Evolutionary conservation across 2,113 vertebrate species (phyloP), one percentile per base, ranked within the genome.

Genomic region (Mixornis gularis): DNA sequence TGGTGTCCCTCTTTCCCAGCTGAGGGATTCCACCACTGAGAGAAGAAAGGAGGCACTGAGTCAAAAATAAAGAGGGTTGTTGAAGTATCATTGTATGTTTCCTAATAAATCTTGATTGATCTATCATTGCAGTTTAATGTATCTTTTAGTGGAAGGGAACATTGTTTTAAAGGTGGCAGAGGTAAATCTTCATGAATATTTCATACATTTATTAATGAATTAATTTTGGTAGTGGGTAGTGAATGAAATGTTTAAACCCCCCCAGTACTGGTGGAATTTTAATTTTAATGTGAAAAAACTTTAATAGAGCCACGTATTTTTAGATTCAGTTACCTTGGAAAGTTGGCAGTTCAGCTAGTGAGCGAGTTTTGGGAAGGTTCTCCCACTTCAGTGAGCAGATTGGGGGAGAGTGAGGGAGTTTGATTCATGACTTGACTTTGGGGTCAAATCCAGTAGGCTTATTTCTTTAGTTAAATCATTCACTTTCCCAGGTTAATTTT

Each of bases 401-500:
- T 0, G 2, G 29, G 58, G 36, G n/a, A 85, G 59, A 62, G 41
- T 41, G 68, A 79, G 20, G 55, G 79, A 90, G 16, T 93, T 85
- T 44, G 53, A 64, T 79, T 93, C 62, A 65, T 87, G 26, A 65
- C 70, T 86, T 78, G 4, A 53, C 77, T 95, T 84, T 17, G 52
- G 63, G 55, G 48, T 90, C 69, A 93, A 51, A 79, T 85, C 46
- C 55, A 70, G 51, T 58, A 92, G 85, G 55, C 43, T 90, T 83
- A 51, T 65, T 88, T 65, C 86, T 88, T 81, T 60, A 24, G 63
- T 70, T 73, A 79, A 95, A 88, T 77, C 72, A 36, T 72, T 89
- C 30, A 48, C 51, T 90, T 44, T 91, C 17, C 24, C 49, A 38
- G 66, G 79, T 95, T 91, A 93, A 90, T 90, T 87, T 95, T 94